phyloP scores from a whole-genome alignment of 2,888 invertebrate genomes.

The Scaptomyza polygonia region DNA sequence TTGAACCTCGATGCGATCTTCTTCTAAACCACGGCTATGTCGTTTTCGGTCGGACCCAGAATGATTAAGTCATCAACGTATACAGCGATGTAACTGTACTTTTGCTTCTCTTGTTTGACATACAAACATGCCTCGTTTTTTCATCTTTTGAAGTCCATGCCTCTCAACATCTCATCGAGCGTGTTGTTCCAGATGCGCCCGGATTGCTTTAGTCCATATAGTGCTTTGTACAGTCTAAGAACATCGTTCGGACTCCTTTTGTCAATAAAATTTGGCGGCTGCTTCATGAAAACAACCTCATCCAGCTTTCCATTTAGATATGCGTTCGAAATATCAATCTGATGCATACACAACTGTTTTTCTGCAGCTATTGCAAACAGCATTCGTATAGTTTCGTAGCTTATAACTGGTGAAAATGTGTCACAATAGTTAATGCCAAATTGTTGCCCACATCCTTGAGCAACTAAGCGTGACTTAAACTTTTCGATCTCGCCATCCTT shows the following conservation, averaged over 20 bases:
- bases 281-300: not conserved
- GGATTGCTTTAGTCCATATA: not conserved
- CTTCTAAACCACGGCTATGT: not conserved
- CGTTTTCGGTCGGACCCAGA: not conserved
- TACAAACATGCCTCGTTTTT: not conserved
- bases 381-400: too few relatives aligned
- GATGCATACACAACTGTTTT: slow-evolving; percentile 8
- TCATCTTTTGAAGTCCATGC: not conserved
- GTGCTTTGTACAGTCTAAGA: not conserved
- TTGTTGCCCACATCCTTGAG: too few relatives aligned
- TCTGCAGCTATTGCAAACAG: slow-evolving; percentile 8
- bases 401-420: too few relatives aligned
- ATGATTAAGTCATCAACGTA: slow-evolving; percentile 1
- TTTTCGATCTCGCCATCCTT: too few relatives aligned
- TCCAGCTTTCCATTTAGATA: not conserved
- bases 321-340: slow-evolving; percentile 5
- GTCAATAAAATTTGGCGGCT: not conserved
- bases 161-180: not conserved
- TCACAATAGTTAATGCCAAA: too few relatives aligned
- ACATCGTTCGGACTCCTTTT: not conserved
- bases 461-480: too few relatives aligned
- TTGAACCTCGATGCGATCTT: not conserved
- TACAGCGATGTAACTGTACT: not conserved
- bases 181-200: not conserved
- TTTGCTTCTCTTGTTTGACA: not conserved